These are phyloP conservation scores for Masticophis lateralis DNA, from an alignment of 2,797 vertebrate species.

Conservation along the genomic window DNA sequence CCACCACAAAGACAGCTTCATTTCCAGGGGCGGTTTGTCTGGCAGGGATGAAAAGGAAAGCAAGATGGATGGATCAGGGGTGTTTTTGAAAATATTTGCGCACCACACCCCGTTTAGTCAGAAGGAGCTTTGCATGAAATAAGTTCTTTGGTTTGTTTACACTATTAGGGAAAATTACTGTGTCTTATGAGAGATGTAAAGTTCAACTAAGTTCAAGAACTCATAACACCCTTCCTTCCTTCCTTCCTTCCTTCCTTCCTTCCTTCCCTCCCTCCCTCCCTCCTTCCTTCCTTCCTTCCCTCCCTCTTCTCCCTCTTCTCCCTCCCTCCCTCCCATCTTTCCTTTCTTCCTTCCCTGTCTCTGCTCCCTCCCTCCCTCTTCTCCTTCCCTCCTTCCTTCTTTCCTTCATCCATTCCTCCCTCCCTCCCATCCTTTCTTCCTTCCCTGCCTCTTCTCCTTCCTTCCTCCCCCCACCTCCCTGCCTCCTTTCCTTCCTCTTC, in stretches of 20 bases:
- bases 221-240: too few species aligned
- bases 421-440: too few species aligned
- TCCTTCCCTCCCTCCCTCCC: too few species aligned
- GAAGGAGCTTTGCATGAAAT: not conserved
- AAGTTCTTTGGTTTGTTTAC: not conserved
- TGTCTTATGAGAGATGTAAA: not conserved
- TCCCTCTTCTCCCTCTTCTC: not conserved
- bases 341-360: not conserved
- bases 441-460: not conserved
- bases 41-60: not conserved
- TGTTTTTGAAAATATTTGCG: not conserved
- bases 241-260: not conserved
- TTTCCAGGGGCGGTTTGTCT: not conserved
- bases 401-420: too few species aligned
- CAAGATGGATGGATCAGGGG: not conserved
- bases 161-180: not conserved
- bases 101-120: slow-evolving; percentile 6
- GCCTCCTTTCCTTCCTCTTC: too few species aligned
- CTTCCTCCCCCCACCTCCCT: too few species aligned
- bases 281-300: not conserved
- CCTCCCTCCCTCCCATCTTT: too few species aligned
- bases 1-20: not conserved
- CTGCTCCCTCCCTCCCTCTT: not conserved
- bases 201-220: not conserved
- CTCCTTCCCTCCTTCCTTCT: too few species aligned